Base-by-base conservation (phyloP, 2,888 invertebrate genomes). In the Xestia xanthographa region DNA sequence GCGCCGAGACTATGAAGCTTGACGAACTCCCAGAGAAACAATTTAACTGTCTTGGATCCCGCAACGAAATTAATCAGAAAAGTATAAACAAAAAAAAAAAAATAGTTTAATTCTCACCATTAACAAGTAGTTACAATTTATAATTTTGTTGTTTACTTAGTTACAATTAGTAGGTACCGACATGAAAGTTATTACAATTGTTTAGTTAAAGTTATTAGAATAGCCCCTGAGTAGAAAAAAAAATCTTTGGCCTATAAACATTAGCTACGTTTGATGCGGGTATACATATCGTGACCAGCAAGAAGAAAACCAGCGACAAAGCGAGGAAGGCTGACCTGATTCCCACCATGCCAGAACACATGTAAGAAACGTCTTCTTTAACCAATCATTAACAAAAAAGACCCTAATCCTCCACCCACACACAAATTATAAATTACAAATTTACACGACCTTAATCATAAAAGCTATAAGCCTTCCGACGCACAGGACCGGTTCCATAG, bases 401-500 rank as follows among this genome's bases (percentile, higher is more conserved):
- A 26, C 38, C 72, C 72, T 70, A 76, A 65, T 60, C 65, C n/a
- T 9, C 29, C 50, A 29, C 82, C 77, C 66, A 74, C 73, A 48
- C 79, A 56, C 50, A 38, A 45, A 62, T 69, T 41, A 76, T 75
- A 72, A 80, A 69, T 63, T 29, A 75, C 62, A 66, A 70, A 75
- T 72, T 34, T 65, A 66, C 60, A 66, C 45, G 77, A 62, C 67
- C 66, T 80, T 62, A 81, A 62, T 80, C 53, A 72, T 76, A n/a
- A 58, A 58, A 58, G 56, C 72, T 50, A 78, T 77, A 80, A 75
- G 72, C 62, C n/a, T 83, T 73, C 66, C n/a, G 43, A 50, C 80
- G 72, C 67, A 9, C 14, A 58, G 43, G 76, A 87, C 87, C 85
- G 81, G 87, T 87, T 85, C 72, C 26, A 20, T 72, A 85, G 85